A percentile compares a stretch with the other conserved stretches of the same genome.
Conservation (phyloP, 2,888 invertebrate genomes). For the Sturmia bella region DNA sequence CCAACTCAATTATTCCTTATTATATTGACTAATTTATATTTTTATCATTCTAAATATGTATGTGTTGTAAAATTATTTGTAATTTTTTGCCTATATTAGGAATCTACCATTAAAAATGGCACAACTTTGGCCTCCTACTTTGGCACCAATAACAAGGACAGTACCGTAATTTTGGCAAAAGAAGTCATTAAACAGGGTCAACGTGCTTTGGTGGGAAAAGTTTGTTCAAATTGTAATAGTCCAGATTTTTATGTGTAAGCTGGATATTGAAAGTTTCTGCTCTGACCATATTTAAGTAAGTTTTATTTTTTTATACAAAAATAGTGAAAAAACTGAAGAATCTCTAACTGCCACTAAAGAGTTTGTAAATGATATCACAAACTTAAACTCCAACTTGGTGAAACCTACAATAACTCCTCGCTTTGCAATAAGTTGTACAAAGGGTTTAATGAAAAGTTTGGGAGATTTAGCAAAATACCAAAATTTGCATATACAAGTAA, state of each 20-base stretch:
- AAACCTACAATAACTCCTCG: constrained; percentile 91
- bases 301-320: constrained; percentile 68
- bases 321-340: constrained; percentile 85
- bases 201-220: constrained; percentile 93
- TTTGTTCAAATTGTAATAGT: constrained; percentile 82
- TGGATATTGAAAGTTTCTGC: neutral
- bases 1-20: no score
- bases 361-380: constrained; percentile 85
- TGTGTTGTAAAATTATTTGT: no score
- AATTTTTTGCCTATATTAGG: constrained; percentile 82
- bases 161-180: constrained; percentile 87
- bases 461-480: constrained; percentile 86
- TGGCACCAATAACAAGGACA: constrained; percentile 89
- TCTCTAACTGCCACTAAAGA: constrained; percentile 85
- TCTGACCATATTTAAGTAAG: no score
- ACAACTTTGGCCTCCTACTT: constrained; percentile 96
- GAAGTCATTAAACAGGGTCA: constrained; percentile 87
- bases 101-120: constrained; percentile 88
- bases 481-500: constrained; percentile 89
- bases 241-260: constrained; percentile 80
- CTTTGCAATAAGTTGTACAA: constrained; percentile 91
- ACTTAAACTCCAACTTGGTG: constrained; percentile 84
- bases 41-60: neutral
- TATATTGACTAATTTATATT: no score
- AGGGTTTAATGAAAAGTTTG: constrained; percentile 86